Conservation (phyloP, 2,888 invertebrate genomes). For the Troides aeacus region DNA sequence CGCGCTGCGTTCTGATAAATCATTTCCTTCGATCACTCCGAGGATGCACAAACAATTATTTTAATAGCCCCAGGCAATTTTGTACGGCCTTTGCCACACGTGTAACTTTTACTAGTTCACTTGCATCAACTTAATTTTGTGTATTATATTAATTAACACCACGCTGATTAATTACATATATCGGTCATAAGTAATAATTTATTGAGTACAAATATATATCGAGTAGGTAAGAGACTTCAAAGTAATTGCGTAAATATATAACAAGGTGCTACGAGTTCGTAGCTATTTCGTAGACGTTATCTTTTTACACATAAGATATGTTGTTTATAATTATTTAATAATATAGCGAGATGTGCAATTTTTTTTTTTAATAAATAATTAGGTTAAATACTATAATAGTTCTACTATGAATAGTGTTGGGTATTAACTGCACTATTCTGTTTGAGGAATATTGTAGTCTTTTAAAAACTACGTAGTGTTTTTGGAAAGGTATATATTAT, state of each 20-base stretch:
- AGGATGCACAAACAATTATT: constrained; percentile 37
- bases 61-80: constrained; percentile 6
- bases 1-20: constrained; percentile 65
- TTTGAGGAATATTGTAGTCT: not conserved
- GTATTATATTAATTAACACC: not conserved
- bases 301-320: not conserved
- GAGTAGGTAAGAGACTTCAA: not conserved
- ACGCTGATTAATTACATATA: not conserved
- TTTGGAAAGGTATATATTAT: not conserved
- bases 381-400: too few relatives aligned
- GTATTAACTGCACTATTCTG: too few relatives aligned
- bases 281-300: constrained; percentile 19
- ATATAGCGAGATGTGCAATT: not conserved
- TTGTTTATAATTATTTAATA: not conserved
- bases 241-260: not conserved
- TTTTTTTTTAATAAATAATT: too few relatives aligned
- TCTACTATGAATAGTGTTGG: too few relatives aligned
- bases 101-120: not conserved
- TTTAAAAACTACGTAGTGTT: not conserved
- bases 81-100: not conserved
- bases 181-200: too few relatives aligned
- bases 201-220: not conserved
- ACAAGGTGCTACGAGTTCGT: constrained; percentile 22
- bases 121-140: not conserved
- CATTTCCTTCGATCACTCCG: constrained; percentile 58